phyloP scores from a whole-genome alignment of 2,888 invertebrate species.

The Geotrupes spiniger region DNA sequence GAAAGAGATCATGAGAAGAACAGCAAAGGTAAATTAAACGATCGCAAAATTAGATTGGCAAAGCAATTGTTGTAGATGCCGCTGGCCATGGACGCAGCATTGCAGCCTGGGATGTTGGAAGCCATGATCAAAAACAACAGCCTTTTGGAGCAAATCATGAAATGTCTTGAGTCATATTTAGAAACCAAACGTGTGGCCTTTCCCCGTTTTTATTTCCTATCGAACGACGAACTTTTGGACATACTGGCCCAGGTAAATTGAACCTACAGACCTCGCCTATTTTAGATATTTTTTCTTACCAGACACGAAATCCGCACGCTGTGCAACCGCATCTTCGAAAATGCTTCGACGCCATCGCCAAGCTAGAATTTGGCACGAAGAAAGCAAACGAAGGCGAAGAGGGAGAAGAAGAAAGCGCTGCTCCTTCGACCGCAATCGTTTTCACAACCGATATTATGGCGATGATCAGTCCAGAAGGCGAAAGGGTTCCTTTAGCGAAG shows the following conservation, averaged over 20 bases:
- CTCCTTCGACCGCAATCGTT: slow-evolving; percentile 44
- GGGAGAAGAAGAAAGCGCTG: slow-evolving; percentile 49
- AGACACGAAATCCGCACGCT: slow-evolving; percentile 82
- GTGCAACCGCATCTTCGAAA: slow-evolving; percentile 88
- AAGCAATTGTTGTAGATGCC: slow-evolving; percentile 56
- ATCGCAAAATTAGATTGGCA: too few relatives aligned
- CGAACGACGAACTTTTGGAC: slow-evolving; percentile 85
- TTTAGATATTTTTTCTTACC: slow-evolving; percentile 13
- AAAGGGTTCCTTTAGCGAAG: slow-evolving; percentile 75
- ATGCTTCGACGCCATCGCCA: slow-evolving; percentile 82
- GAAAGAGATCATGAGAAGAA: slow-evolving; percentile 82
- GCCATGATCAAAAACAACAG: slow-evolving; percentile 70
- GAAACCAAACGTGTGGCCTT: slow-evolving; percentile 87
- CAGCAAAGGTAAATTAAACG: slow-evolving; percentile 67
- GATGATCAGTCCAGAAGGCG: slow-evolving; percentile 88
- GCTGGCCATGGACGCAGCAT: slow-evolving; percentile 77
- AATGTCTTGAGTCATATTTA: slow-evolving; percentile 84
- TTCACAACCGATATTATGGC: slow-evolving; percentile 81
- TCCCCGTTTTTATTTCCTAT: slow-evolving; percentile 85
- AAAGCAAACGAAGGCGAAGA: slow-evolving; percentile 53
- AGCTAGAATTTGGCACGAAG: slow-evolving; percentile 71
- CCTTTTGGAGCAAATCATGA: slow-evolving; percentile 83
- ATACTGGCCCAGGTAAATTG: slow-evolving; percentile 82
- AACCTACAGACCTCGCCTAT: not conserved
- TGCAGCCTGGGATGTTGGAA: slow-evolving; percentile 68